A percentile compares a stretch with the other conserved stretches of the same genome.
Conservation (phyloP, 2,888 invertebrate species). For the Cantharis lateralis region DNA sequence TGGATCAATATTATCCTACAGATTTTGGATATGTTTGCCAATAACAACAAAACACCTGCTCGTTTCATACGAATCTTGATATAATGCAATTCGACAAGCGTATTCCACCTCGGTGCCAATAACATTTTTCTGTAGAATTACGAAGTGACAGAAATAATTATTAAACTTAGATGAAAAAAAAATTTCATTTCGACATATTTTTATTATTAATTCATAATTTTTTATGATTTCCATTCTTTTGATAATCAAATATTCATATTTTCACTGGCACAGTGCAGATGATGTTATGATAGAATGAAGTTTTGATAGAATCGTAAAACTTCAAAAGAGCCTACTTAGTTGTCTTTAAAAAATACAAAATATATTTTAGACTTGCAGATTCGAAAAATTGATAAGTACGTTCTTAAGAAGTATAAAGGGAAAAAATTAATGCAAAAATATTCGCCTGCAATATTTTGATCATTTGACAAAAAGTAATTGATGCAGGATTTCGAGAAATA, state of each 20-base stretch:
- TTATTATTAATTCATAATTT: not conserved
- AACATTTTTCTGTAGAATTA: not conserved
- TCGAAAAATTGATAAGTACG: not conserved
- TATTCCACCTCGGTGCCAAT: not conserved
- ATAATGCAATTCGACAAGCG: not conserved
- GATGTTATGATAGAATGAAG: not conserved
- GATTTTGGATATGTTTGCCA: not conserved
- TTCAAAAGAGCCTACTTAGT: not conserved
- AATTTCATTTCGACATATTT: not conserved
- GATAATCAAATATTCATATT: not conserved
- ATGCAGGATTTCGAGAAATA: not conserved
- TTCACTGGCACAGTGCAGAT: not conserved
- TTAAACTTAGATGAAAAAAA: not conserved
- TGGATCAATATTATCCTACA: not conserved
- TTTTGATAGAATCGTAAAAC: not conserved
- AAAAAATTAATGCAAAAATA: not conserved
- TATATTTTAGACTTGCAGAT: not conserved
- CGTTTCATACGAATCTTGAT: not conserved
- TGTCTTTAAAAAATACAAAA: not conserved
- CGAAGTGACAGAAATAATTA: not conserved
- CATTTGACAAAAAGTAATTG: not conserved
- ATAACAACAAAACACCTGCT: not conserved
- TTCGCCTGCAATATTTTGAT: not conserved
- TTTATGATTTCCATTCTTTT: not conserved
- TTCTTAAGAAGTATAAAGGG: not conserved